phyloP scores from a whole-genome alignment of 2,113 vertebrate genomes.

The Aegypius monachus region DNA sequence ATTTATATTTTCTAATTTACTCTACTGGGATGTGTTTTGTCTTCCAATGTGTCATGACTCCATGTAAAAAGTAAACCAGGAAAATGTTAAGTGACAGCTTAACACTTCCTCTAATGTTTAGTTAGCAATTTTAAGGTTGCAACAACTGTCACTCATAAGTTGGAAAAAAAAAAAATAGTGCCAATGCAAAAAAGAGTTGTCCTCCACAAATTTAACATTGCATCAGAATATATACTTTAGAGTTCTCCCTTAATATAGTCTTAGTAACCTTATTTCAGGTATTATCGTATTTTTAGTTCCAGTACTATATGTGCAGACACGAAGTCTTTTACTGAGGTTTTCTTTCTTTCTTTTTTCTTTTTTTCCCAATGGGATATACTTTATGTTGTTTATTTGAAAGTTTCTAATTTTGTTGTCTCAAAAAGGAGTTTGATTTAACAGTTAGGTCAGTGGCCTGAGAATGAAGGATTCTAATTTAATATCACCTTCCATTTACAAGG shows the following conservation, averaged over 20 bases:
- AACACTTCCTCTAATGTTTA: not conserved
- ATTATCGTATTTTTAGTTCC: fast-evolving
- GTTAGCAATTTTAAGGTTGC: not conserved
- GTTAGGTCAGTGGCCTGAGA: not conserved
- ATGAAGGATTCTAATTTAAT: not conserved
- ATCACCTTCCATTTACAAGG: not conserved
- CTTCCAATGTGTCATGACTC: not conserved
- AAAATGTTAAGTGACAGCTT: not conserved
- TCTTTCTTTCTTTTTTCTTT: not conserved
- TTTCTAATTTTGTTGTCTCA: not conserved
- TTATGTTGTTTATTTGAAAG: not conserved
- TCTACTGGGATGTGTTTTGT: not conserved
- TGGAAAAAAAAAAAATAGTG: not conserved
- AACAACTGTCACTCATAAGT: not conserved
- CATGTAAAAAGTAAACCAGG: not conserved
- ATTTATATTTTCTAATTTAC: not conserved
- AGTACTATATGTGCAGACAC: not conserved
- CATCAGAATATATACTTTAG: not conserved
- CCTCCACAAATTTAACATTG: not conserved
- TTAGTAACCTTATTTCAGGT: not conserved
- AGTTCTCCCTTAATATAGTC: not conserved
- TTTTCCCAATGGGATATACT: not conserved
- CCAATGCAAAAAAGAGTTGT: not conserved
- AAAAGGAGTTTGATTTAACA: not conserved
- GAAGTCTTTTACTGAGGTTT: not conserved